phyloP scores from a whole-genome alignment of 2,888 invertebrate genomes.

The Chelonus formosanus region DNA sequence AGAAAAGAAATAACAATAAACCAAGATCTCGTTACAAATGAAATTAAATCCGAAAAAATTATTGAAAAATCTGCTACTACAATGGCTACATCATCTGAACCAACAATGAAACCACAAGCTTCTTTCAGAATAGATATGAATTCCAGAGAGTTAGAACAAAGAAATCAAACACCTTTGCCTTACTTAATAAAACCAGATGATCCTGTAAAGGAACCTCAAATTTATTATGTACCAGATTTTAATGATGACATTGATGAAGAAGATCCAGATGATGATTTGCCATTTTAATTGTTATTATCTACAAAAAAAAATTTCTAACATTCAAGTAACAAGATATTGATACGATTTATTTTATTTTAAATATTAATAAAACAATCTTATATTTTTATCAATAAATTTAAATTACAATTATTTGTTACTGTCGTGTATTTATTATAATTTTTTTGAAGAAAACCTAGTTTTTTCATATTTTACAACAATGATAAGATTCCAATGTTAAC shows the following conservation, averaged over 20 bases:
- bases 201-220: constrained; percentile 63
- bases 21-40: constrained; percentile 50
- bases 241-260: constrained; percentile 87
- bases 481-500: no score
- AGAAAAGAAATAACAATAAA: constrained; percentile 48
- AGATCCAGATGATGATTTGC: constrained; percentile 87
- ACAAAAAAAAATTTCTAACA: no score
- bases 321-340: no score
- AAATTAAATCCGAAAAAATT: constrained; percentile 46
- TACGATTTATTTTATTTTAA: neutral
- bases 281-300: constrained; percentile 67
- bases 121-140: constrained; percentile 59
- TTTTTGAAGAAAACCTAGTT: constrained; percentile 26
- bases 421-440: constrained; percentile 52
- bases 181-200: constrained; percentile 47
- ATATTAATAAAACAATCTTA: neutral
- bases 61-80: constrained; percentile 20
- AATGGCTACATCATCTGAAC: constrained; percentile 22
- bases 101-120: constrained; percentile 45
- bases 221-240: constrained; percentile 80
- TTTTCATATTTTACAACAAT: neutral
- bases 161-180: constrained; percentile 54
- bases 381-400: constrained; percentile 1
- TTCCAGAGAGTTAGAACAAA: constrained; percentile 56
- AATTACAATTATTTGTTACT: constrained; percentile 35